A percentile compares a stretch with the other conserved stretches of the same genome.
Evolutionary conservation across 2,113 vertebrate genomes (phyloP).

Genomic region (Pyxicephalus adspersus): DNA sequence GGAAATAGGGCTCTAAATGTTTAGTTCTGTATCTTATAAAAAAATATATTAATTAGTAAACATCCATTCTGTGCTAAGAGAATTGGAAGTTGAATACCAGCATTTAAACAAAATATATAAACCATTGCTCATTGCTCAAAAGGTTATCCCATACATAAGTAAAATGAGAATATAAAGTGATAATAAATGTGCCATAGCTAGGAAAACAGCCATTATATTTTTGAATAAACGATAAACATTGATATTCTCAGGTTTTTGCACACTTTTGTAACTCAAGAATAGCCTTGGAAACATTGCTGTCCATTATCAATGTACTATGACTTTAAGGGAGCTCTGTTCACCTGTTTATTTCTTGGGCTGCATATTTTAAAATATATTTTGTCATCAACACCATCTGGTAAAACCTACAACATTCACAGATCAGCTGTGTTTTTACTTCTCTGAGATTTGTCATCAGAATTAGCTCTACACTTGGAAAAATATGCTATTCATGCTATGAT

Average conservation of each 20-base stretch:
- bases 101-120: too few species aligned
- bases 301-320: neutral
- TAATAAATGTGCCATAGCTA: too few species aligned
- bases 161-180: too few species aligned
- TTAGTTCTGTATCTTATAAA: too few species aligned
- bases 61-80: too few species aligned
- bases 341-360: slow-evolving; percentile 24
- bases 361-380: slow-evolving; percentile 43
- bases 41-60: too few species aligned
- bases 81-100: too few species aligned
- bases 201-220: too few species aligned
- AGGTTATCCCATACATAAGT: too few species aligned
- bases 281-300: neutral
- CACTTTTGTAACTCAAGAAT: neutral
- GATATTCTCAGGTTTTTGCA: neutral
- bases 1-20: too few species aligned
- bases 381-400: slow-evolving; percentile 45
- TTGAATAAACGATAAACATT: too few species aligned
- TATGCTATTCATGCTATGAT: neutral
- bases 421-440: slow-evolving; percentile 29
- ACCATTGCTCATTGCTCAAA: too few species aligned
- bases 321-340: slow-evolving; percentile 3
- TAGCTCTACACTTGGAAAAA: neutral
- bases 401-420: slow-evolving; percentile 15
- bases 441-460: slow-evolving; percentile 14